Evolutionary conservation across 2,797 vertebrate genomes (phyloP), one percentile per base, ranked within the genome.

Genomic region (Melanotaenia pygmaea): DNA sequence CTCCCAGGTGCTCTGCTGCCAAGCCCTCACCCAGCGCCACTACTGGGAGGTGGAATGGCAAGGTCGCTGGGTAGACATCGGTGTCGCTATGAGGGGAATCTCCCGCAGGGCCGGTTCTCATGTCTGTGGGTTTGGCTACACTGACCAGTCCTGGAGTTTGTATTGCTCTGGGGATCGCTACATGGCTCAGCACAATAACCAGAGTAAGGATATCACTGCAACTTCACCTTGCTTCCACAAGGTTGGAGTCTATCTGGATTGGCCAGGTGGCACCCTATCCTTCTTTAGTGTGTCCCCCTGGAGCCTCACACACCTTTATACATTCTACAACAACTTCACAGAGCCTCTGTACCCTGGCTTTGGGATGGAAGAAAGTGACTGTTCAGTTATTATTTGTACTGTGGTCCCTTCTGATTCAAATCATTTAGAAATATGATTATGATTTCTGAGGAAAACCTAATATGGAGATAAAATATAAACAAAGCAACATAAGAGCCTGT

Each of bases 1-100:
- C 30, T 65, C 71, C 14, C 87, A 87, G 71, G 77, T 84, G 16
- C 74, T 89, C 61, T 84, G 83, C 54, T 47, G 14, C 26, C 67
- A 88, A 61, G 53, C 59, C 47, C 78, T 86, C 20, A 72, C 56
- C 50, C 59, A 70, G 0, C 63, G 74, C 7, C 82, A 84, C 67
- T 90, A 88, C 77, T 90, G 85, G 88, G 85, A 87, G 70, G 83
- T 75, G 38, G 78, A 84, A 68, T 85, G 88, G 77, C 37, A 38
- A 3, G 83, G 85, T 5, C 18, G 54, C 22, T 79, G 78, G 77
- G 86, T 82, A 40, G 77, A 74, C 9, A n/a, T 89, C 0, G 75
- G 70, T 0, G 70, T 85, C 5, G 47, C 67, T 0, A 47, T 18
- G 59, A 83, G 75, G 45, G 80, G 82, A n/a, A 77, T 87, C 58